Percentiles rank a stretch among this genome's conserved stretches.
These are phyloP conservation scores for Apodemia mormo DNA, from an alignment of 2,888 invertebrate species.

Conservation along the genomic window DNA sequence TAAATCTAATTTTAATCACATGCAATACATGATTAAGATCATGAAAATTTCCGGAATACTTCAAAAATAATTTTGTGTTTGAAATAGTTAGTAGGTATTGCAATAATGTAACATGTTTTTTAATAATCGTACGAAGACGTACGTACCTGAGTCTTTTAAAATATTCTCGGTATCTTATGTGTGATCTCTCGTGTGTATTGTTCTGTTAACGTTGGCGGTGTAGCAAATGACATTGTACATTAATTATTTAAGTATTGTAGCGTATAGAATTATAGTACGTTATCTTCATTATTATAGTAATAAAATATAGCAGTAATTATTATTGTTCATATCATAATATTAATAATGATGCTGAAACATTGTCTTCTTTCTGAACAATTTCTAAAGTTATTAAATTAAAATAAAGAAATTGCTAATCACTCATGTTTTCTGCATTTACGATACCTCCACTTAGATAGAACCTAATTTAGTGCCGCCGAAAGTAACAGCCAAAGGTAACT, in stretches of 20 bases:
- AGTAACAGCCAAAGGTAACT: not conserved
- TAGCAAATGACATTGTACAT: conserved; percentile 61
- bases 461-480: not conserved
- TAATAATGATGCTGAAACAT: conserved; percentile 83
- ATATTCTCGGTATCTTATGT: conserved; percentile 54
- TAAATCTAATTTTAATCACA: not conserved
- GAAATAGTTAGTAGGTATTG: no score
- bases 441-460: not conserved
- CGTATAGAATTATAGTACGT: conserved; percentile 70
- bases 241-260: conserved; percentile 58
- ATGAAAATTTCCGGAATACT: not conserved
- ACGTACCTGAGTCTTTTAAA: conserved; percentile 32
- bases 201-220: conserved; percentile 55
- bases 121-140: not conserved
- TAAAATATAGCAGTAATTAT: conserved; percentile 79
- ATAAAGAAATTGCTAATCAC: conserved; percentile 81
- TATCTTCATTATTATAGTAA: conserved; percentile 73
- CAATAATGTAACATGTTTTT: not conserved
- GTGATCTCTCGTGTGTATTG: conserved; percentile 47
- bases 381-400: conserved; percentile 87
- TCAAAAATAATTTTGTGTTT: not conserved
- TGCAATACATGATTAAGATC: not conserved
- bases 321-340: conserved; percentile 87
- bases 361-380: conserved; percentile 89
- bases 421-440: conserved; percentile 50